Evolutionary conservation across 2,888 invertebrate genomes (phyloP), one percentile per base, ranked within the genome.

Genomic region (Andrena bicolor): DNA sequence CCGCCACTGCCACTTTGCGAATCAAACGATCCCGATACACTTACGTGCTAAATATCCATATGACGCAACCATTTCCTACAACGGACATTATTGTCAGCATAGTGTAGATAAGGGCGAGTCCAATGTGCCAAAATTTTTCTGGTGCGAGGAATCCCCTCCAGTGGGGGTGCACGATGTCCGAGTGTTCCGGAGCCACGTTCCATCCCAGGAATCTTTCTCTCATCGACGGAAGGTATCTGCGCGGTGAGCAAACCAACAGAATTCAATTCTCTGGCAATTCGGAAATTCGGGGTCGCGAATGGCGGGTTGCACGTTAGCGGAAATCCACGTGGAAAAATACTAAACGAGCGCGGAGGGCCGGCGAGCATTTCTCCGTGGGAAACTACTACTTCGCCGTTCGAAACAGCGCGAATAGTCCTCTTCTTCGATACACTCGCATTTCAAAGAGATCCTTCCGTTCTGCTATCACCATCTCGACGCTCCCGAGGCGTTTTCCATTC

Each of bases 11-110:
- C 8, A 8, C 3, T 23, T 20, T 20, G 4, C 32, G 6, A 16
- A 4, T 0, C 8, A 1, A 56, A 51, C 2, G 0, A 35, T 35
- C 0, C 2, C 35, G 35, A 7, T 64, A 68, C 6, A 95, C 96
- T 95, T 92, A 97, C 96, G 96, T 96, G 91, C 96, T 95, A 91
- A 97, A 97, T 90, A 97, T 96, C 96, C 96, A 96, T 82, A 97
- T 95, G 83, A 97, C 97, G 87, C 96, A 95, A 4, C 96, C 96
- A 90, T 97, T 97, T n/a, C 97, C 97, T 26, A 96, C 94, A 2
- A 95, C 64, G 0, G 96, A 96, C 1, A 95, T 94, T 1, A 95
- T 76, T 95, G 96, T 95, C 35, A 97, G 94, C 90, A 95, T 94
- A 28, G 95, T 94, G 92, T 96, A 97, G 82, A 96, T 94, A 49